A percentile compares a stretch with the other conserved stretches of the same genome.
Evolutionary conservation across 2,797 vertebrate species (phyloP).

Genomic region (Chaenodraco wilsoni): DNA sequence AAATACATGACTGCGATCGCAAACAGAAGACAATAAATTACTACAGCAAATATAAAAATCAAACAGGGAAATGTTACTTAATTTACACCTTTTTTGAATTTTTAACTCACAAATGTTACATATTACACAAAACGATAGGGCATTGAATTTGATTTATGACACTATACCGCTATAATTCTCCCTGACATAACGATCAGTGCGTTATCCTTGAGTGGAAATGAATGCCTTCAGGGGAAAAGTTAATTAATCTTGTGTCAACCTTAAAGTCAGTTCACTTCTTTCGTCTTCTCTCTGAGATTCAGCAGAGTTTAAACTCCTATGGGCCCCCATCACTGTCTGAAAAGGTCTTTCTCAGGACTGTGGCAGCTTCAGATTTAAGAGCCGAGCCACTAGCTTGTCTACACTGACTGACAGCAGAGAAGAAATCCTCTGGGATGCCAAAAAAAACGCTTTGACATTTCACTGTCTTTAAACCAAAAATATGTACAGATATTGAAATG

Average conservation of each 20-base stretch:
- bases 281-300: conserved; percentile 9
- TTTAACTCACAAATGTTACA: neutral
- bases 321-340: conserved; percentile 33
- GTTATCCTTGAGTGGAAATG: neutral
- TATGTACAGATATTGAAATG: neutral
- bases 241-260: neutral
- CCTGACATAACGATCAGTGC: neutral
- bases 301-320: conserved; percentile 16
- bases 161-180: neutral
- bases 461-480: conserved; percentile 7
- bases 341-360: conserved; percentile 25
- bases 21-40: too few relatives aligned
- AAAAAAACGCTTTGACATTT: conserved; percentile 27
- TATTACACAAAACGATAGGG: neutral
- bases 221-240: neutral
- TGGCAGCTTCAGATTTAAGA: conserved; percentile 36
- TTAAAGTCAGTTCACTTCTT: neutral
- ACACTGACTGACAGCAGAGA: conserved; percentile 52
- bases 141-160: neutral
- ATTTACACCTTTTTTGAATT: neutral
- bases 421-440: conserved; percentile 33
- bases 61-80: too few relatives aligned
- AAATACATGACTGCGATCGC: too few relatives aligned
- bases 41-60: too few relatives aligned
- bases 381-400: conserved; percentile 13